These are phyloP conservation scores for Pilophorus perplexus DNA, from an alignment of 2,888 invertebrate genomes.

Conservation along the genomic window DNA sequence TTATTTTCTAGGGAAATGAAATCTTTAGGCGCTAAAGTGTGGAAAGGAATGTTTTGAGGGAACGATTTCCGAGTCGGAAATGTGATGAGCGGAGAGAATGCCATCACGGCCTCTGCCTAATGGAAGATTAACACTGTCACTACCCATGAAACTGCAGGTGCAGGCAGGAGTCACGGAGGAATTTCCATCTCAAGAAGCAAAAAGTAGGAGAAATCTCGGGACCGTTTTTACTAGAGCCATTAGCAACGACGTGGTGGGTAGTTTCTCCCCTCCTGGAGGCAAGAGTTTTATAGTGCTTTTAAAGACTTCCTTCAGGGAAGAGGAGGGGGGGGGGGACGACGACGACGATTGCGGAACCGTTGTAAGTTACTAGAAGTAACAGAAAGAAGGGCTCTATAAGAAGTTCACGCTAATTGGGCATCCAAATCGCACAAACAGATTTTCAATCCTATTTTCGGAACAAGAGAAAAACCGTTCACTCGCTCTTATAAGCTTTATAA, in stretches of 20 bases:
- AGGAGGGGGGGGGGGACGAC: not conserved
- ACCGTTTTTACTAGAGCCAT: constrained; percentile 3
- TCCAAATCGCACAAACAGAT: too few species aligned
- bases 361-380: too few species aligned
- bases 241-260: not conserved
- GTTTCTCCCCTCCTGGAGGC: not conserved
- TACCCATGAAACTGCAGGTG: not conserved
- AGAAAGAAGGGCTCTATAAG: too few species aligned
- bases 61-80: too few species aligned
- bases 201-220: not conserved
- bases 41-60: too few species aligned
- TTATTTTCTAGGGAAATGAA: too few species aligned
- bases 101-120: constrained; percentile 1
- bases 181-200: constrained; percentile 3
- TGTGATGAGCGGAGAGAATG: not conserved
- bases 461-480: too few species aligned
- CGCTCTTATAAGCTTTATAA: too few species aligned
- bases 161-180: not conserved
- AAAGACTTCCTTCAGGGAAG: not conserved
- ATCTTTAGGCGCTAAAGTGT: too few species aligned
- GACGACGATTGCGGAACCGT: not conserved
- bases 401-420: too few species aligned
- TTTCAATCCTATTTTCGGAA: too few species aligned
- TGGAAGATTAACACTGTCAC: not conserved
- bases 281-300: not conserved